Evolutionary conservation across 1,140 invertebrate genomes (phyloP).

Genomic region (Phthorimaea operculella): DNA sequence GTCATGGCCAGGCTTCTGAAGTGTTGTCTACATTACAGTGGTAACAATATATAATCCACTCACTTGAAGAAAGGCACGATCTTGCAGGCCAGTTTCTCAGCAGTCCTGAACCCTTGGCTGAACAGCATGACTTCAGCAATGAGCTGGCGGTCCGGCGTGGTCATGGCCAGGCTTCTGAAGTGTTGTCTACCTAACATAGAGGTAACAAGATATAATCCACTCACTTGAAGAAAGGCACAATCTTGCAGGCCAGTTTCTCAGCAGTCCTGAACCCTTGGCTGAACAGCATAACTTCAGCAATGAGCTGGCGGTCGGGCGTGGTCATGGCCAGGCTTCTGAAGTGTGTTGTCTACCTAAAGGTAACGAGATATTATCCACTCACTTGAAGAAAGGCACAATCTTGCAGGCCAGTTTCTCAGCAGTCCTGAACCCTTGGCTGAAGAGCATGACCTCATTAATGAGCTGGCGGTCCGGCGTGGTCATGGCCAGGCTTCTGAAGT

Average conservation of each 20-base stretch:
- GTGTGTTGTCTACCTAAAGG: too few species aligned
- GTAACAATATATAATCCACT: constrained; percentile 48
- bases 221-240: constrained; percentile 99
- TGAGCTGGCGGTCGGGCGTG: constrained; percentile 96
- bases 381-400: constrained; percentile 99
- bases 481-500: constrained; percentile 99
- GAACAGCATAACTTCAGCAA: too few species aligned
- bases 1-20: constrained; percentile 99
- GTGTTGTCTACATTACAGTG: too few species aligned
- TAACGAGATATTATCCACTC: constrained; percentile 53
- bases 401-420: constrained; percentile 98
- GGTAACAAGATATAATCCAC: too few species aligned
- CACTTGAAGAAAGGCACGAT: constrained; percentile 99
- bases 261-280: constrained; percentile 98
- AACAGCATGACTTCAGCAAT: too few species aligned
- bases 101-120: constrained; percentile 97
- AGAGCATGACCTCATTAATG: constrained; percentile 99
- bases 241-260: constrained; percentile 97
- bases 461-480: constrained; percentile 97
- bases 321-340: constrained; percentile 99
- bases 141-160: constrained; percentile 95
- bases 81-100: constrained; percentile 97
- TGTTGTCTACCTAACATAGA: too few species aligned
- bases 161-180: constrained; percentile 99
- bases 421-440: constrained; percentile 97